Evolutionary conservation across 2,888 invertebrate genomes (phyloP).

Genomic region (Xylota sylvarum): DNA sequence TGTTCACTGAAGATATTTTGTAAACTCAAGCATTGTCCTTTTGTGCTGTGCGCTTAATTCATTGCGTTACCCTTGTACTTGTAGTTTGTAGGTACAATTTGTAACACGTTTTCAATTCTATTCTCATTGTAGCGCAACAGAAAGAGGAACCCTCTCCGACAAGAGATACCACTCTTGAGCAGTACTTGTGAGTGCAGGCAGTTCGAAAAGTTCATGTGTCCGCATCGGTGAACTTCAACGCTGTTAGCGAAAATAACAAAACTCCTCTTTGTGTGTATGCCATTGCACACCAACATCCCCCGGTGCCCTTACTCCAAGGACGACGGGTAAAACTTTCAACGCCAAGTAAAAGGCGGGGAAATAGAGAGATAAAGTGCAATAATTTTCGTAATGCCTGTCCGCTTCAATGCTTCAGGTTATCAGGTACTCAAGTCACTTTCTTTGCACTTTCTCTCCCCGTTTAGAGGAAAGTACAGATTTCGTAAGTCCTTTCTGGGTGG

Average conservation of each 20-base stretch:
- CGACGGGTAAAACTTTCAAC: slow-evolving; percentile 42
- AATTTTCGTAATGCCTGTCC: slow-evolving; percentile 75
- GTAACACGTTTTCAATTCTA: slow-evolving; percentile 57
- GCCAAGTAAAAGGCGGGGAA: slow-evolving; percentile 46
- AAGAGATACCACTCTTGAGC: slow-evolving; percentile 27
- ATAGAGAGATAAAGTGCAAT: slow-evolving; percentile 74
- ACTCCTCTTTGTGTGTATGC: slow-evolving; percentile 39
- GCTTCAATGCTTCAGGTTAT: slow-evolving; percentile 74
- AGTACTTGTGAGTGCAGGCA: slow-evolving; percentile 27
- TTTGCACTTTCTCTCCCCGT: slow-evolving; percentile 20
- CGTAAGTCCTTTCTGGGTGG: slow-evolving; percentile 1
- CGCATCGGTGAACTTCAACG: slow-evolving; percentile 67
- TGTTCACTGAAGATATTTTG: background rate
- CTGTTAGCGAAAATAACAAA: slow-evolving; percentile 71
- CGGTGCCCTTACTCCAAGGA: slow-evolving; percentile 1
- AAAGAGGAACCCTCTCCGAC: background rate
- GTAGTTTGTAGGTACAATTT: slow-evolving; percentile 12
- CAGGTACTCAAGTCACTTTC: slow-evolving; percentile 59
- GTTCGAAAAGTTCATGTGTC: slow-evolving; percentile 58
- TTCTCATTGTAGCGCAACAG: slow-evolving; percentile 18
- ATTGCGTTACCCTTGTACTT: slow-evolving; percentile 8
- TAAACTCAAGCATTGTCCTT: background rate
- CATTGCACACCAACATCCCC: background rate
- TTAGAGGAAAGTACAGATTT: slow-evolving; percentile 32
- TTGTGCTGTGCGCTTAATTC: slow-evolving; percentile 24